Percentiles rank a stretch among this genome's conserved stretches.
Conservation (phyloP, 2,888 invertebrate species). For the Piscicola geometra region DNA sequence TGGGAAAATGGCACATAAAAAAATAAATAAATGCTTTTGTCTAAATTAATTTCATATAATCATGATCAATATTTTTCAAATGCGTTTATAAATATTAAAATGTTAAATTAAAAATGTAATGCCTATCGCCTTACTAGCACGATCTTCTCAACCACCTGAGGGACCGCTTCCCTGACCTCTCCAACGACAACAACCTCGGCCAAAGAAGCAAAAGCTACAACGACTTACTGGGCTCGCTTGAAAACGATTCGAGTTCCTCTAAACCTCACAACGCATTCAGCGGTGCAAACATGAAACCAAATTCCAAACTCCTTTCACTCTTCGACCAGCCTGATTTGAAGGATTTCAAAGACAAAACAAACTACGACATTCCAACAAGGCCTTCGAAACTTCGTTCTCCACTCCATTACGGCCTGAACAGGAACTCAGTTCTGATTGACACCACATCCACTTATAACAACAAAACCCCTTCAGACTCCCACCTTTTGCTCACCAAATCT, state of each 20-base stretch:
- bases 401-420: background rate
- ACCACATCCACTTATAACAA: background rate
- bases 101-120: too few relatives aligned
- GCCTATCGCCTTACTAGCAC: background rate
- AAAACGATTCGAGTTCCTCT: background rate
- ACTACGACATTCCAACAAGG: background rate
- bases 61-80: too few relatives aligned
- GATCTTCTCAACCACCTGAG: conserved; percentile 17
- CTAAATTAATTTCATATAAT: too few relatives aligned
- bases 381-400: background rate
- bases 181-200: background rate
- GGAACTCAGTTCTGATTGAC: conserved; percentile 3
- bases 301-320: background rate
- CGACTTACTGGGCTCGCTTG: background rate
- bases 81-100: too few relatives aligned
- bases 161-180: conserved; percentile 2
- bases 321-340: background rate
- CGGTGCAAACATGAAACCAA: background rate
- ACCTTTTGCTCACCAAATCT: conserved; percentile 12
- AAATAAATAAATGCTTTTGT: conserved; percentile 3
- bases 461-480: background rate
- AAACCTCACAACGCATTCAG: background rate
- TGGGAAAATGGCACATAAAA: background rate
- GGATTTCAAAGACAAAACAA: background rate
- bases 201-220: background rate